Evolutionary conservation across 2,113 vertebrate genomes (phyloP).

Genomic region (Scortum barcoo): DNA sequence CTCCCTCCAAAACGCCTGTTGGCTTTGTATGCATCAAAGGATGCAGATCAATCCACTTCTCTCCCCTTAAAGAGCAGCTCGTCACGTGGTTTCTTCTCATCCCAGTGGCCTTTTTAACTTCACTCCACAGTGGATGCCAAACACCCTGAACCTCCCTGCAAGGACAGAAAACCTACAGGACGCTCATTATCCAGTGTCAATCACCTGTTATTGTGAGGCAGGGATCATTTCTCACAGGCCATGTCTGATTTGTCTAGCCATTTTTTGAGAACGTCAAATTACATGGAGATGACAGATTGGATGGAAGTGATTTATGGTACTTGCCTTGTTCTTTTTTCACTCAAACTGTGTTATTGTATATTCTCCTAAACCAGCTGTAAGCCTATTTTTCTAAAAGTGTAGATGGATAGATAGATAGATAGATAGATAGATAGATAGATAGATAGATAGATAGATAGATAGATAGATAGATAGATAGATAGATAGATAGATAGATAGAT

Average conservation of each 20-base stretch:
- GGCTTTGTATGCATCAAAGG: slow-evolving; percentile 48
- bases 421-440: slow-evolving; percentile 13
- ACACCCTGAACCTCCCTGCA: slow-evolving; percentile 4
- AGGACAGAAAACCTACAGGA: slow-evolving; percentile 23
- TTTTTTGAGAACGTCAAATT: slow-evolving; percentile 9
- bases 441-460: slow-evolving; percentile 15
- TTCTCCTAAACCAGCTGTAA: neutral
- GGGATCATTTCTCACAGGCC: slow-evolving; percentile 4
- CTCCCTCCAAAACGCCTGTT: slow-evolving; percentile 21
- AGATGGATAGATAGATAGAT: neutral
- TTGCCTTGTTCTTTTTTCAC: neutral
- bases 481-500: neutral
- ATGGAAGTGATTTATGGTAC: neutral
- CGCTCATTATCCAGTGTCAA: slow-evolving; percentile 7
- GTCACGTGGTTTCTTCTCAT: slow-evolving; percentile 9
- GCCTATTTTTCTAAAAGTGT: neutral
- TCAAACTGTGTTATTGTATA: neutral
- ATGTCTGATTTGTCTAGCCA: neutral
- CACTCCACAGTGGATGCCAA: slow-evolving; percentile 18
- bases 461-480: neutral
- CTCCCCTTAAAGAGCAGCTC: slow-evolving; percentile 29
- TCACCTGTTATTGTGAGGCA: slow-evolving; percentile 6
- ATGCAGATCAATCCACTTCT: slow-evolving; percentile 50
- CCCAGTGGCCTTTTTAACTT: slow-evolving; percentile 36
- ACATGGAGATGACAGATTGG: neutral